Conservation (phyloP, 2,888 invertebrate genomes). For the Catocala nupta region DNA sequence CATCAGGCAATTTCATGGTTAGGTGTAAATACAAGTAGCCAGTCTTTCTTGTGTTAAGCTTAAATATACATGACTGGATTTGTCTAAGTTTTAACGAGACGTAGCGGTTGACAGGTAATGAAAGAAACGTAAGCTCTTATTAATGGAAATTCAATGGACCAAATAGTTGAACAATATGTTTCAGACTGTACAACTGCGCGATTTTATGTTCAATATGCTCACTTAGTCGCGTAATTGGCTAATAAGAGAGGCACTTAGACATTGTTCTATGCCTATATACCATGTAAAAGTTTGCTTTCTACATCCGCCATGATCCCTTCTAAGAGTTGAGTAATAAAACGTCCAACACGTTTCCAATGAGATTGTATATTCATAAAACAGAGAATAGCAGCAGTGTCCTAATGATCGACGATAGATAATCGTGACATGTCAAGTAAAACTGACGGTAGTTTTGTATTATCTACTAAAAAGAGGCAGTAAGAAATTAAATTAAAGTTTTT, state of each 20-base stretch:
- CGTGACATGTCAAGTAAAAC: slow-evolving; percentile 20
- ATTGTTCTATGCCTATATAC: neutral
- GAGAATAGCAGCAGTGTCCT: slow-evolving; percentile 4
- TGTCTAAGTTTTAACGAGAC: slow-evolving; percentile 24
- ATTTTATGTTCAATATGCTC: no score
- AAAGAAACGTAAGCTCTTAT: neutral
- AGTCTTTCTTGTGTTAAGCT: slow-evolving; percentile 53
- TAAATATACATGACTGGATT: slow-evolving; percentile 48
- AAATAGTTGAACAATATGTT: no score
- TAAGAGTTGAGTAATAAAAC: slow-evolving; percentile 24
- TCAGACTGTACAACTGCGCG: no score
- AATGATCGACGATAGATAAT: slow-evolving; percentile 31
- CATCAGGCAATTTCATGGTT: slow-evolving; percentile 19
- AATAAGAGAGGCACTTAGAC: no score
- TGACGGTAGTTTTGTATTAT: neutral
- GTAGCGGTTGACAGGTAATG: neutral
- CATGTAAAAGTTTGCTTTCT: no score
- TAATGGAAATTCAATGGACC: no score
- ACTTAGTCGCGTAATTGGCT: neutral
- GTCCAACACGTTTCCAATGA: slow-evolving; percentile 23
- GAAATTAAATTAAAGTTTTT: neutral
- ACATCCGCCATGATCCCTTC: slow-evolving; percentile 2
- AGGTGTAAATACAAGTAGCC: slow-evolving; percentile 41
- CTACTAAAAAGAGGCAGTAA: neutral
- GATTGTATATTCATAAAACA: slow-evolving; percentile 25